Base-by-base conservation (phyloP, 2,113 vertebrate genomes). In the Pagrus major region DNA sequence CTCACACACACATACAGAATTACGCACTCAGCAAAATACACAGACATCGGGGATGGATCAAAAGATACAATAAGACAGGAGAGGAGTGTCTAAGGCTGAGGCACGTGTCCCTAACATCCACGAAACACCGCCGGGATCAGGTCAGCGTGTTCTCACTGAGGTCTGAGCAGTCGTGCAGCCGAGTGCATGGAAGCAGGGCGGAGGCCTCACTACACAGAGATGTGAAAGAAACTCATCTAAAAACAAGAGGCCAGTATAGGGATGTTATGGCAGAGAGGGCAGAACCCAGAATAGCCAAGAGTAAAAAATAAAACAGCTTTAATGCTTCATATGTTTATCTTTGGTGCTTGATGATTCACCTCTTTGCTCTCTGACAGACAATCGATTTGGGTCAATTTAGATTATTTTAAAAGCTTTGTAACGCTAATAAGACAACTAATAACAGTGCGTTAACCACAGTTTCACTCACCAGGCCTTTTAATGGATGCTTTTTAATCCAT, bases 191-290 rank as follows among this genome's bases (percentile, higher is more conserved):
- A 69, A 76, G 59, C 42, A 77, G 87, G 80, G 84, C 49, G 76
- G 81, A 85, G 86, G 65, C 76, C 74, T 31, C 6, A 42, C 76
- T 80, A 37, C 64, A 81, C 2, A 49, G 54, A 84, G 65, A 85
- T 44, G 80, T 37, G 55, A 84, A 80, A 81, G 72, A 72, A 69
- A 86, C 74, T 72, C 51, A 85, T 84, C 74, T 78, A 46, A 81
- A 83, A 86, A 82, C 71, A 81, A 70, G 79, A 90, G 85, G 86
- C 85, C 89, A 72, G 47, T 65, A 56, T 60, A 55, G 77, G 82
- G 88, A 88, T 54, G 79, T 76, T 76, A 87, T 59, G 67, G 63
- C 41, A 75, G 41, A 3, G 54, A 73, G 76, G 61, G 60, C 29
- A 83, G 42, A 59, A 66, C 25, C 78, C 49, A 68, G 80, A 76